A percentile compares a stretch with the other conserved stretches of the same genome.
Evolutionary conservation across 2,113 vertebrate species (phyloP).

Genomic region (Lanius ludovicianus): DNA sequence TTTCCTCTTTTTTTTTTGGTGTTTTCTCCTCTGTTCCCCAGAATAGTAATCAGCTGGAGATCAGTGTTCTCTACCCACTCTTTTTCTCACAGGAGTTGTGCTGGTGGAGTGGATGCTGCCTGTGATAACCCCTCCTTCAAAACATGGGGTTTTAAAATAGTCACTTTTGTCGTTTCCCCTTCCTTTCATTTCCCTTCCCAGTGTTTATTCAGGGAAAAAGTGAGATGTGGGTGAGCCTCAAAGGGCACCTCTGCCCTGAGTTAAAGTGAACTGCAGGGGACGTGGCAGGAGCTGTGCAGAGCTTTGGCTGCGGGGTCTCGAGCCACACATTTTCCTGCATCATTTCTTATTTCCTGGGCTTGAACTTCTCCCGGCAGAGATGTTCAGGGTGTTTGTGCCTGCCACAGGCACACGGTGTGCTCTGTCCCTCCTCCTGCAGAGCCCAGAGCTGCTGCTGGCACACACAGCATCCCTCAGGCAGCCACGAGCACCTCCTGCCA

Average conservation of each 20-base stretch:
- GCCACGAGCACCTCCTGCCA: background rate
- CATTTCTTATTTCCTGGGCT: background rate
- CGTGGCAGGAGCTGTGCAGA: background rate
- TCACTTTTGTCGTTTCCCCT: background rate
- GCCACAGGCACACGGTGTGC: accelerated
- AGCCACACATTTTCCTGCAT: background rate
- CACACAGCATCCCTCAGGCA: background rate
- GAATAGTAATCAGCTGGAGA: slow-evolving; percentile 2
- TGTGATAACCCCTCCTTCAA: background rate
- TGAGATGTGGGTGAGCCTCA: background rate
- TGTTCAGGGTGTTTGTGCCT: background rate
- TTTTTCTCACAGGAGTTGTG: background rate
- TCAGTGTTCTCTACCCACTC: background rate
- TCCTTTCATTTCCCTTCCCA: background rate
- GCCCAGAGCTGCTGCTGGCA: background rate
- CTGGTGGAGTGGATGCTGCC: background rate
- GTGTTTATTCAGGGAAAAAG: background rate
- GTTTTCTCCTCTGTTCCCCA: background rate
- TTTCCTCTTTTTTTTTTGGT: background rate
- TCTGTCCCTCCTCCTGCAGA: background rate
- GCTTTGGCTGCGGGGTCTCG: background rate
- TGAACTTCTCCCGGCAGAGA: background rate
- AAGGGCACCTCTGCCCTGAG: background rate
- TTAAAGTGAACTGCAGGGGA: accelerated
- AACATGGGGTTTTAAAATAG: background rate